phyloP scores from a whole-genome alignment of 2,888 invertebrate species.

The Nemotelus pantherinus region DNA sequence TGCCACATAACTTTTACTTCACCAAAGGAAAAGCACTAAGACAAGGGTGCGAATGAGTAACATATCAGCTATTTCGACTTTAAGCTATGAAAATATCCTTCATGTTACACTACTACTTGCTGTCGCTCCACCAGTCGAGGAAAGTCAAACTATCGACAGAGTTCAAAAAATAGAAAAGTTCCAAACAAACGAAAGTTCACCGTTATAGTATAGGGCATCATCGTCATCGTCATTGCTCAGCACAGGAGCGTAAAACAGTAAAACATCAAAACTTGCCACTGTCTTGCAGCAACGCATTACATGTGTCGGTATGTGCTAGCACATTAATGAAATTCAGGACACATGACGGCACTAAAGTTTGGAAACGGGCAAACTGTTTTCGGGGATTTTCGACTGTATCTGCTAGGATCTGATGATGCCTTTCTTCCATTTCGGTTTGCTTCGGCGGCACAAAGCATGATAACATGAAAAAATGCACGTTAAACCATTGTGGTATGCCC shows the following conservation, averaged over 20 bases:
- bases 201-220: conserved; percentile 2
- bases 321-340: conserved; percentile 50
- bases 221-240: background rate
- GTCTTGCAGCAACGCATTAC: conserved; percentile 33
- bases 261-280: conserved; percentile 16
- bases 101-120: conserved; percentile 11
- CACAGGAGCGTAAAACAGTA: background rate
- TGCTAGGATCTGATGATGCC: background rate
- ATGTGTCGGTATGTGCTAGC: conserved; percentile 39
- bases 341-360: conserved; percentile 45
- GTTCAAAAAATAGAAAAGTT: conserved; percentile 38
- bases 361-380: conserved; percentile 44
- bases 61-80: conserved; percentile 32
- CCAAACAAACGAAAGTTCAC: conserved; percentile 36
- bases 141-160: conserved; percentile 27
- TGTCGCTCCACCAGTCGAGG: background rate
- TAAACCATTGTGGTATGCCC: conserved; percentile 23
- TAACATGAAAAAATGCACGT: conserved; percentile 12
- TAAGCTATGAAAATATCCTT: conserved; percentile 35
- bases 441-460: background rate
- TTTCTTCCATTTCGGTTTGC: background rate
- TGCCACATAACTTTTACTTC: conserved; percentile 31
- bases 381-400: conserved; percentile 29
- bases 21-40: conserved; percentile 19
- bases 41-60: conserved; percentile 34